These are phyloP conservation scores for Rhimphoctona megacephalus DNA, from an alignment of 2,888 invertebrate species.

Conservation along the genomic window DNA sequence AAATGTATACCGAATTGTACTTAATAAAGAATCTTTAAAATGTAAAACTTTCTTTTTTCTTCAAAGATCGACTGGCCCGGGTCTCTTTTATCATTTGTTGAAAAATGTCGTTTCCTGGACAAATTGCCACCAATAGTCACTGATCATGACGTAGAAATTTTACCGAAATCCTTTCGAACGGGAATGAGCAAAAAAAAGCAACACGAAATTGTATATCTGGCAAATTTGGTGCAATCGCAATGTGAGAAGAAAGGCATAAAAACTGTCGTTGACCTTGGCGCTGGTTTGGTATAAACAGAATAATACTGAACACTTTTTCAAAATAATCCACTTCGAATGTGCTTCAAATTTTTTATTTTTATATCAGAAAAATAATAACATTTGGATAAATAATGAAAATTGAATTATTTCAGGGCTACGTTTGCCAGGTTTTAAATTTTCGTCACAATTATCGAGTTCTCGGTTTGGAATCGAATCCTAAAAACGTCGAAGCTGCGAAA, in stretches of 20 bases:
- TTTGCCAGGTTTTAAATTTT: conserved; percentile 89
- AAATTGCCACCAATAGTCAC: conserved; percentile 74
- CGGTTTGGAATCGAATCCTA: conserved; percentile 89
- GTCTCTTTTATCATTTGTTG: conserved; percentile 84
- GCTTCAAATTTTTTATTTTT: background rate
- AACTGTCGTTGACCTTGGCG: conserved; percentile 90
- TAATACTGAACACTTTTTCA: background rate
- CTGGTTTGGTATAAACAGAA: conserved; percentile 88
- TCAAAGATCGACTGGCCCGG: conserved; percentile 82
- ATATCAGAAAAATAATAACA: background rate
- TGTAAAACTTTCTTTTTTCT: conserved; percentile 17
- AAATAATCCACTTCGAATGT: background rate
- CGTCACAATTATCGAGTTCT: conserved; percentile 87
- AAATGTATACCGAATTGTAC: background rate
- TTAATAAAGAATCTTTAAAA: background rate
- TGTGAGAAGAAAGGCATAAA: conserved; percentile 85
- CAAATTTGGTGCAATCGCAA: conserved; percentile 86
- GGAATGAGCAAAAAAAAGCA: conserved; percentile 88
- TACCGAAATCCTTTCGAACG: conserved; percentile 80
- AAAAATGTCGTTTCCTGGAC: conserved; percentile 76
- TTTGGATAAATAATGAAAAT: background rate
- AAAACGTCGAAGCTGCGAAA: conserved; percentile 87
- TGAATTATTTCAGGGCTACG: conserved; percentile 88
- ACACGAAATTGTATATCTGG: conserved; percentile 89
- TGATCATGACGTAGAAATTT: conserved; percentile 55